Base-by-base conservation (phyloP, 2,888 invertebrate genomes). In the Entomobrya multifasciata region DNA sequence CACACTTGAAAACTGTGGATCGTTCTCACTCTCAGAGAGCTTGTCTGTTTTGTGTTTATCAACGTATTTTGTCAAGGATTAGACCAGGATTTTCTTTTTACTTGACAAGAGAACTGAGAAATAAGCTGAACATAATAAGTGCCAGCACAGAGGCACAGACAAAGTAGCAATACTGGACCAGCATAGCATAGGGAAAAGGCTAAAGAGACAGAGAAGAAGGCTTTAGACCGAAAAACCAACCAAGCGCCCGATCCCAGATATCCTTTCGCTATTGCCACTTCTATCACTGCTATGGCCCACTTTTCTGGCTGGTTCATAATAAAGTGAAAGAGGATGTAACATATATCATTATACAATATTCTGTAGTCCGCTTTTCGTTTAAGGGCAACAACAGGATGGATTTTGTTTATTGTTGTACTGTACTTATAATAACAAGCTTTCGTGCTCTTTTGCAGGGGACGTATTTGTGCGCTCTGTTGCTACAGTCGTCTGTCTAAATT, bases 41-140 rank as follows among this genome's bases (percentile, higher is more conserved):
- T 44, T 47, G 67, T 67, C 41, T 67, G 67, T 44, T n/a, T n/a
- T n/a, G 47, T 81, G 70, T 81, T 81, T 81, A 72, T 72, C 81
- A 81, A 70, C 60, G 81, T 81, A 60, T 67, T 81, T 80, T 70
- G 55, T 27, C 57, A 81, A 72, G 81, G 82, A 82, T 82, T 82
- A 82, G 22, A 49, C 74, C 60, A 41, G 82, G 82, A 82, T 82
- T 82, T 82, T 74, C 72, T 47, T 52, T 81, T 81, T 65, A 17
- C 65, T 65, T 65, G 79, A 79, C 65, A 79, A 79, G 52, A 79
- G 62, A 65, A 49, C 44, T 25, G 77, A 62, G 60, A 55, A 60
- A 60, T 78, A 78, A 60, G 60, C 60, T 60, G 41, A 22, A 60
- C 44, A 27, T 44, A 78, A 60, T 78, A 76, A 76, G 55, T 36